These are phyloP conservation scores for Cavia porcellus DNA, from an alignment of 2,113 vertebrate genomes.

Conservation along the genomic window DNA sequence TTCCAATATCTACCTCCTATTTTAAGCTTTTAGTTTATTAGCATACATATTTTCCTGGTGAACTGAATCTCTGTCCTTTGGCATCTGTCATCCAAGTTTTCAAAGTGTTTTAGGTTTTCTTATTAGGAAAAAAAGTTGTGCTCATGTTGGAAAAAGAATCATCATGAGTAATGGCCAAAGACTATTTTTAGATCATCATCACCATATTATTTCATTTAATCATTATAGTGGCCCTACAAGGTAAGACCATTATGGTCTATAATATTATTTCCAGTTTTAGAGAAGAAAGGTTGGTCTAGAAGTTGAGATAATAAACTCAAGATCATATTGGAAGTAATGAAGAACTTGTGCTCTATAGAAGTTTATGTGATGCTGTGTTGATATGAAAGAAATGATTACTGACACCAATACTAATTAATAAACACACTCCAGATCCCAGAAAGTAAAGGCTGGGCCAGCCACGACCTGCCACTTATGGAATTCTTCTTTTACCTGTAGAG, in stretches of 20 bases:
- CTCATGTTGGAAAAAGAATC: neutral
- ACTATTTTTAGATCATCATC: neutral
- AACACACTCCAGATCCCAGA: neutral
- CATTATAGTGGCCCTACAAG: neutral
- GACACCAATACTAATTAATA: neutral
- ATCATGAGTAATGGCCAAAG: neutral
- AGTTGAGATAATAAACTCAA: neutral
- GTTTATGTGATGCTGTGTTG: neutral
- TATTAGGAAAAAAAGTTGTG: neutral
- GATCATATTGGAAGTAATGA: neutral
- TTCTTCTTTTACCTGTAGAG: neutral
- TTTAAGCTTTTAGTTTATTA: neutral
- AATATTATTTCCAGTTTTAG: neutral
- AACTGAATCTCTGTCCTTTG: neutral
- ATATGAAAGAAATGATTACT: neutral
- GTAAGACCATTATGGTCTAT: neutral
- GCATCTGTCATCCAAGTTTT: neutral
- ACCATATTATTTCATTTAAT: neutral
- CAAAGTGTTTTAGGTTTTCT: neutral
- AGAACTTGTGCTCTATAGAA: neutral
- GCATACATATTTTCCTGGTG: too few species aligned
- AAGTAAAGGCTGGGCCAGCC: neutral
- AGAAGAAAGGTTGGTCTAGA: neutral
- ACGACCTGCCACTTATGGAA: rapidly evolving
- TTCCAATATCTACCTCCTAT: neutral